Conservation (phyloP, 2,888 invertebrate species). For the Miltochrista miniata region DNA sequence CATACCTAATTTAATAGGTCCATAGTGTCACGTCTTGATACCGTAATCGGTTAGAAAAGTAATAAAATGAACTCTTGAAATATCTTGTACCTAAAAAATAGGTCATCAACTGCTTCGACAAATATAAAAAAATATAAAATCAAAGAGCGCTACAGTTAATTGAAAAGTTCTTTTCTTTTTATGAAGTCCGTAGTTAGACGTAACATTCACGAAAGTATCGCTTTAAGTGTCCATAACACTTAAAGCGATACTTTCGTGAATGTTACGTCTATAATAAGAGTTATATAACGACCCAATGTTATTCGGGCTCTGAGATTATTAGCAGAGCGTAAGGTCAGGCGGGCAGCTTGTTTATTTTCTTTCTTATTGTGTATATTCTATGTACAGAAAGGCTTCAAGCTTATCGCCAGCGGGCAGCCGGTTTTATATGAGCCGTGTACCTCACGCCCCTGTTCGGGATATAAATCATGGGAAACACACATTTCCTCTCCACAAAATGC, state of each 20-base stretch:
- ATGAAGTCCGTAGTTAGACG: conserved; percentile 45
- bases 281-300: conserved; percentile 47
- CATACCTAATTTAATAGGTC: no score
- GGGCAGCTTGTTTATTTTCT: conserved; percentile 78
- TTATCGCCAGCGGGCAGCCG: conserved; percentile 77
- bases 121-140: conserved; percentile 20
- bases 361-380: conserved; percentile 59
- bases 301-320: conserved; percentile 61
- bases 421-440: conserved; percentile 63
- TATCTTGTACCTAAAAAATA: no score
- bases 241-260: conserved; percentile 51
- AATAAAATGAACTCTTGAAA: no score
- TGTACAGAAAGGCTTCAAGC: conserved; percentile 68
- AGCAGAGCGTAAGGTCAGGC: conserved; percentile 64
- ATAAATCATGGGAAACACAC: conserved; percentile 81
- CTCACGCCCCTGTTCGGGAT: conserved; percentile 71
- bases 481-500: conserved; percentile 77
- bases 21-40: no score
- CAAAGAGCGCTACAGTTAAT: conserved; percentile 46
- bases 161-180: conserved; percentile 47
- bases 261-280: conserved; percentile 43
- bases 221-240: no score
- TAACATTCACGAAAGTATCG: no score
- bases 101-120: no score
- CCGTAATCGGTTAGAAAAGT: no score